Conservation (phyloP, 64 coral and sea anemone species). For the Astreopora myriophthalma region DNA sequence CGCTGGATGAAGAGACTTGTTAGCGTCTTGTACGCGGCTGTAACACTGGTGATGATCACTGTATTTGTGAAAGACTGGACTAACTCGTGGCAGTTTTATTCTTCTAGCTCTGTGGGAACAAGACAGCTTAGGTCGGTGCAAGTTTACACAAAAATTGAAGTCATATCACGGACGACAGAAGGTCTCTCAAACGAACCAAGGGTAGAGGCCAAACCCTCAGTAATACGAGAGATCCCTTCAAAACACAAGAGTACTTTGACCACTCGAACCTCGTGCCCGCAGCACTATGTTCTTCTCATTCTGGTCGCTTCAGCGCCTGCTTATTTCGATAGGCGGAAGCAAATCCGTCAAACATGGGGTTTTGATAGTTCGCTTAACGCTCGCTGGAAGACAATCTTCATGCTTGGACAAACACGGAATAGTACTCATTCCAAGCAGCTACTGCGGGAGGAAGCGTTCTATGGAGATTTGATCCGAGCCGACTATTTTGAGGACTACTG, state of each 20-base stretch:
- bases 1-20: background rate
- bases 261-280: background rate
- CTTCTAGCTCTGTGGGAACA: background rate
- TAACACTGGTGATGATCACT: background rate
- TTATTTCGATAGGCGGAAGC: conserved; percentile 29
- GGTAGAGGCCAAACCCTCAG: background rate
- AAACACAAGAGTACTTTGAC: conserved; percentile 7
- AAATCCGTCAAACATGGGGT: conserved; percentile 77
- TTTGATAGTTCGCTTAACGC: conserved; percentile 2
- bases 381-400: conserved; percentile 72
- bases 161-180: background rate
- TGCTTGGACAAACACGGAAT: conserved; percentile 35
- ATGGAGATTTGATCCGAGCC: conserved; percentile 67
- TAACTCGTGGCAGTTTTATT: background rate
- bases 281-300: conserved; percentile 45
- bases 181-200: background rate
- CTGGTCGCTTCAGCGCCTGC: conserved; percentile 56
- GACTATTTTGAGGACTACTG: conserved; percentile 45
- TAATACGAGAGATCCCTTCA: background rate
- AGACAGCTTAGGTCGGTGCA: conserved; percentile 12
- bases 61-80: conserved; percentile 17
- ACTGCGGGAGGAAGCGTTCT: conserved; percentile 12
- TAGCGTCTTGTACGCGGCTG: background rate
- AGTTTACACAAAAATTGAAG: background rate
- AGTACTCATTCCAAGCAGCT: conserved; percentile 20